Evolutionary conservation across 1,140 invertebrate species (phyloP).

Genomic region (Argopecten irradians): DNA sequence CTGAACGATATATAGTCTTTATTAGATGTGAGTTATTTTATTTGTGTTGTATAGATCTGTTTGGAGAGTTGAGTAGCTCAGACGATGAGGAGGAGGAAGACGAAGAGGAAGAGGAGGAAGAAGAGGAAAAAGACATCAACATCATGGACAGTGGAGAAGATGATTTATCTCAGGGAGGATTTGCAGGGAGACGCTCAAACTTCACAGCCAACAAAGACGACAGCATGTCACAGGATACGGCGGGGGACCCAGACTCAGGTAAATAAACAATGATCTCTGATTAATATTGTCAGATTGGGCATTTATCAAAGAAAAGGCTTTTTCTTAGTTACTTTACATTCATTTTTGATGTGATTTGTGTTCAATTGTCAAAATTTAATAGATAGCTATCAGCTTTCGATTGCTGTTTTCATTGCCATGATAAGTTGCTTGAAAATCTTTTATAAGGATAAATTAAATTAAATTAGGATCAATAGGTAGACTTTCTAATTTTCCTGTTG

Average conservation of each 20-base stretch:
- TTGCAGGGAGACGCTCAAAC: slow-evolving; percentile 46
- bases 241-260: slow-evolving; percentile 54
- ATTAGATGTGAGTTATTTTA: background rate
- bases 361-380: no score
- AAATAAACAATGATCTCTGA: background rate
- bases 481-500: no score
- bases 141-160: slow-evolving; percentile 73
- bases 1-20: no score
- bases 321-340: no score
- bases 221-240: slow-evolving; percentile 42
- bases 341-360: no score
- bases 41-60: slow-evolving; percentile 53
- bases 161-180: slow-evolving; percentile 59
- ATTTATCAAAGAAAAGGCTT: no score
- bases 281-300: background rate
- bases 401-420: no score
- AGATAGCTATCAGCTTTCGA: no score
- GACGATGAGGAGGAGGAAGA: slow-evolving; percentile 67
- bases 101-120: slow-evolving; percentile 59
- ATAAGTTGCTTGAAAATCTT: no score
- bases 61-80: slow-evolving; percentile 73
- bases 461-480: no score
- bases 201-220: slow-evolving; percentile 48
- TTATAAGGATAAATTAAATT: no score
- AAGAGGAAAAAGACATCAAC: slow-evolving; percentile 74